Evolutionary conservation across 2,888 invertebrate genomes (phyloP).

Genomic region (Cataglyphis altisquamis): DNA sequence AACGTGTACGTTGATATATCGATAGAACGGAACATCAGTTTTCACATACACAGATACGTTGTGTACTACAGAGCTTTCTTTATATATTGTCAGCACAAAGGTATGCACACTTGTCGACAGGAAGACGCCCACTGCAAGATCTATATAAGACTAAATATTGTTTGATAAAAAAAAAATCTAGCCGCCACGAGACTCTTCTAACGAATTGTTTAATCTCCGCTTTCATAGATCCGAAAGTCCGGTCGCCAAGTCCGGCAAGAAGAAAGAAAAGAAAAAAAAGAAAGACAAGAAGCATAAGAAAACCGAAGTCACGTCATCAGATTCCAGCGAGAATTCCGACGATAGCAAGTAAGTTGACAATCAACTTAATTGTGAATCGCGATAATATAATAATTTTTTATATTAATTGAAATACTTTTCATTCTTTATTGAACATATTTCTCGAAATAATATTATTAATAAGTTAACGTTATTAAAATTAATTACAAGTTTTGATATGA

Average conservation of each 20-base stretch:
- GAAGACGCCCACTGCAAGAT: slow-evolving; percentile 84
- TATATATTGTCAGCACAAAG: slow-evolving; percentile 84
- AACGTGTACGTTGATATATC: slow-evolving; percentile 56
- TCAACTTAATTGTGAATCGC: neutral
- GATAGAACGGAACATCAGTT: slow-evolving; percentile 73
- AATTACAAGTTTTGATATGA: neutral
- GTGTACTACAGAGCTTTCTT: slow-evolving; percentile 78
- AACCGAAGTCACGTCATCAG: slow-evolving; percentile 81
- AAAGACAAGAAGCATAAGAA: slow-evolving; percentile 85
- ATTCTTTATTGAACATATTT: neutral
- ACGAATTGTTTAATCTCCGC: slow-evolving; percentile 63
- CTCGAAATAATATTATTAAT: neutral
- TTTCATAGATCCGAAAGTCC: slow-evolving; percentile 82
- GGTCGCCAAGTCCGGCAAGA: slow-evolving; percentile 84
- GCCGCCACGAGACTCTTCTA: slow-evolving; percentile 40
- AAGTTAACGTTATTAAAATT: neutral
- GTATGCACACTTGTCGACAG: slow-evolving; percentile 84
- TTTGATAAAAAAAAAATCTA: slow-evolving; percentile 61
- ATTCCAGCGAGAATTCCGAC: slow-evolving; percentile 83
- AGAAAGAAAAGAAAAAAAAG: slow-evolving; percentile 85
- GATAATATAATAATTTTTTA: neutral
- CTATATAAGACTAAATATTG: slow-evolving; percentile 73
- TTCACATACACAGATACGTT: slow-evolving; percentile 76
- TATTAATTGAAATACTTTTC: neutral
- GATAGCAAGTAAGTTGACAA: slow-evolving; percentile 82